Evolutionary conservation across 1,140 invertebrate genomes (phyloP).

Genomic region (Limonius californicus): DNA sequence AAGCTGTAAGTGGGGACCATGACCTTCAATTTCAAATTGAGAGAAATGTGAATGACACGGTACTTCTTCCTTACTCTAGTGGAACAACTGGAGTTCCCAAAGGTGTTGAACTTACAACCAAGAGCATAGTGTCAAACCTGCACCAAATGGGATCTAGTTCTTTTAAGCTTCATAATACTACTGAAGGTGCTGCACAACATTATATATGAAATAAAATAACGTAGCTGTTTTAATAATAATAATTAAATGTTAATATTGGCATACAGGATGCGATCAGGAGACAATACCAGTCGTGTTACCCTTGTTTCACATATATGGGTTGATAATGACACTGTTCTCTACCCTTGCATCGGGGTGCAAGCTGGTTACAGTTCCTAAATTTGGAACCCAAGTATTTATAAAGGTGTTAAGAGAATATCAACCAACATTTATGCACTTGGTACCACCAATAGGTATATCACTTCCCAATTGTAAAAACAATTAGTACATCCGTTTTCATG

Average conservation of each 20-base stretch:
- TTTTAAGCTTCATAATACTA: slow-evolving; percentile 19
- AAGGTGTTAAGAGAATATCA: slow-evolving; percentile 53
- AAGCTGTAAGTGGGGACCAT: too few relatives aligned
- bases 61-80: slow-evolving; percentile 65
- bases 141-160: slow-evolving; percentile 40
- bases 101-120: slow-evolving; percentile 54
- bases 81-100: slow-evolving; percentile 85
- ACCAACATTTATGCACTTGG: slow-evolving; percentile 53
- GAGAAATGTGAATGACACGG: slow-evolving; percentile 48
- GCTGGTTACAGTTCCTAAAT: slow-evolving; percentile 68
- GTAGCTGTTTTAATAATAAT: too few relatives aligned
- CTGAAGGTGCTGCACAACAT: slow-evolving; percentile 19
- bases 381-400: slow-evolving; percentile 60
- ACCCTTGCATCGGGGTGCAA: slow-evolving; percentile 60
- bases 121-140: neutral
- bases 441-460: slow-evolving; percentile 56
- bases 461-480: neutral
- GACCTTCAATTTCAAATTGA: neutral
- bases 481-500: slow-evolving; percentile 36
- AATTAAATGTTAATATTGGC: too few relatives aligned
- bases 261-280: slow-evolving; percentile 51
- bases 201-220: too few relatives aligned
- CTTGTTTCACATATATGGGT: slow-evolving; percentile 80
- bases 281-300: slow-evolving; percentile 63
- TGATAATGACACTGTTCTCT: slow-evolving; percentile 55